Conservation (phyloP, 2,797 vertebrate species). For the Propithecus deckenii region DNA sequence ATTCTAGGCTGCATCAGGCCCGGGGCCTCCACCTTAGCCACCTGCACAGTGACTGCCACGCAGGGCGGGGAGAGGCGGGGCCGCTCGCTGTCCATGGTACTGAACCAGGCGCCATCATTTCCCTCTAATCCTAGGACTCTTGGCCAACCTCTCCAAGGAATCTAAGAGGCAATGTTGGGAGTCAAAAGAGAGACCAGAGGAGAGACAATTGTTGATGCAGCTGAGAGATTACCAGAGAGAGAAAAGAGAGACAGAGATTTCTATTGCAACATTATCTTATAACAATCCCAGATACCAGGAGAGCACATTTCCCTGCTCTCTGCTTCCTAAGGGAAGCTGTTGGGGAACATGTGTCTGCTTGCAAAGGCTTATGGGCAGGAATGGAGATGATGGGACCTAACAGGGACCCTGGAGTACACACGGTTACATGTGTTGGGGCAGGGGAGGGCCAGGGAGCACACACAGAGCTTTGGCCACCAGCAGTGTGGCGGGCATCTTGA, state of each 20-base stretch:
- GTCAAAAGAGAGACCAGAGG: not conserved
- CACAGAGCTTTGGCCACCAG: not conserved
- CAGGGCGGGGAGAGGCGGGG: accelerated
- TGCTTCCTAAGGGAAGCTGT: not conserved
- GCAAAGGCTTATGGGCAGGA: not conserved
- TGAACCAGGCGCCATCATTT: not conserved
- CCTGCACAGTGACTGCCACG: accelerated
- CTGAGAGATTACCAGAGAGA: not conserved
- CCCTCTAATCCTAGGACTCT: not conserved
- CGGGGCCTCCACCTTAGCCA: not conserved
- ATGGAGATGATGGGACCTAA: not conserved
- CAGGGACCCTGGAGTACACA: not conserved
- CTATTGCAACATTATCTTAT: not conserved
- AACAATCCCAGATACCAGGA: not conserved
- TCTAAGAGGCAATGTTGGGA: not conserved
- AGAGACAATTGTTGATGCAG: not conserved
- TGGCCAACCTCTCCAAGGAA: not conserved
- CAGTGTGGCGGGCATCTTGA: not conserved
- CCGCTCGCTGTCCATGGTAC: not conserved
- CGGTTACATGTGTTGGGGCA: not conserved
- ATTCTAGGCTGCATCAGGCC: not conserved
- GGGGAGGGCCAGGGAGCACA: not conserved
- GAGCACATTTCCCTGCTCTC: not conserved
- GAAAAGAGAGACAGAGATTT: not conserved
- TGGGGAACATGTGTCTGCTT: not conserved